These are phyloP conservation scores for Tiaroga cobitis DNA, from an alignment of 2,797 vertebrate species.

Conservation along the genomic window DNA sequence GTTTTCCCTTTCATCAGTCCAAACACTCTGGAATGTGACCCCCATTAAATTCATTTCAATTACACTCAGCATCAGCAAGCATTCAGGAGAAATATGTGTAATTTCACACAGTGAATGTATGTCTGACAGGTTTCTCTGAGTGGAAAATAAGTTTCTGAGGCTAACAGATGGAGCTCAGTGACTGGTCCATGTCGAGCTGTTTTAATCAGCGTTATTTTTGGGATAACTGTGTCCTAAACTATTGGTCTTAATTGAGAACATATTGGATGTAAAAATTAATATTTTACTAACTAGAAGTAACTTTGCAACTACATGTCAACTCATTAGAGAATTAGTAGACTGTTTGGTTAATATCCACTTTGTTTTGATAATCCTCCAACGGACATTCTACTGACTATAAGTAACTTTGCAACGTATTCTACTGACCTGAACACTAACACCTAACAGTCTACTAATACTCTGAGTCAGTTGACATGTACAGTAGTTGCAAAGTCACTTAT, in stretches of 20 bases:
- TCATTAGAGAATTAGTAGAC: neutral
- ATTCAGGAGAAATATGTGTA: conserved; percentile 46
- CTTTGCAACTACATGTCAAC: neutral
- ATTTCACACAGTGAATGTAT: conserved; percentile 48
- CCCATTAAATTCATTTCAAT: conserved; percentile 62
- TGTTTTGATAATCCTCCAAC: neutral
- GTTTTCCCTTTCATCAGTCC: conserved; percentile 67
- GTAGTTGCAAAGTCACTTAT: neutral
- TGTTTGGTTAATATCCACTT: neutral
- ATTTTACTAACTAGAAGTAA: neutral
- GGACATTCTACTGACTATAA: neutral
- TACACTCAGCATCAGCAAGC: conserved; percentile 51
- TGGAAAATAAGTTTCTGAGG: conserved; percentile 26
- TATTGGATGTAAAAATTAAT: neutral
- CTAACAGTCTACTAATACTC: neutral
- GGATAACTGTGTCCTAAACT: neutral
- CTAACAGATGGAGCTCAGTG: neutral
- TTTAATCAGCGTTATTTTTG: conserved; percentile 13
- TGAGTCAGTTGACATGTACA: neutral
- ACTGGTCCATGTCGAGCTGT: neutral
- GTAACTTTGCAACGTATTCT: neutral
- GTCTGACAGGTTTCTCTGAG: conserved; percentile 47
- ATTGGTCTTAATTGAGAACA: neutral
- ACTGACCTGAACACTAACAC: neutral
- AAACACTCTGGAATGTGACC: conserved; percentile 61